Evolutionary conservation across 2,888 invertebrate species (phyloP).

Genomic region (Uloborus plumipes): DNA sequence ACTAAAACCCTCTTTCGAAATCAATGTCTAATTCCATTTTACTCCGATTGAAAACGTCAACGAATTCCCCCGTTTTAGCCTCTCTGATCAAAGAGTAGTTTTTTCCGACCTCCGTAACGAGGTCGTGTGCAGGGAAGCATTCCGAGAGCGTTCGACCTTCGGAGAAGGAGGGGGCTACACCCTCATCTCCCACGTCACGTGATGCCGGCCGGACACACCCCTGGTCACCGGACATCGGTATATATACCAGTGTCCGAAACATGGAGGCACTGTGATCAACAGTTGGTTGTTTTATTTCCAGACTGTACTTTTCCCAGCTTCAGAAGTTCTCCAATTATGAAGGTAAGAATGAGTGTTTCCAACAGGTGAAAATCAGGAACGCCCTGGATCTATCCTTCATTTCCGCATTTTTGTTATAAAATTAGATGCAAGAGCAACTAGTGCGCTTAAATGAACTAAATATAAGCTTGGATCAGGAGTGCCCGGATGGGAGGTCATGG

Average conservation of each 20-base stretch:
- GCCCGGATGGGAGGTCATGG: too few relatives aligned
- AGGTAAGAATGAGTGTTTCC: too few relatives aligned
- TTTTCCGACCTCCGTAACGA: neutral
- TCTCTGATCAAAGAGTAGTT: neutral
- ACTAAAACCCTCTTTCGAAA: neutral
- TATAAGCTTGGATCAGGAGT: too few relatives aligned
- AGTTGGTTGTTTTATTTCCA: too few relatives aligned
- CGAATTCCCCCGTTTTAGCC: neutral
- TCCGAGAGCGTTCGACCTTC: slow-evolving; percentile 32
- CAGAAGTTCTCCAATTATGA: too few relatives aligned
- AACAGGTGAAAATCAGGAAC: too few relatives aligned
- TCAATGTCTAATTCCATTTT: neutral
- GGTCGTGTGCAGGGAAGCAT: too few relatives aligned
- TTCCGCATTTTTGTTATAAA: too few relatives aligned
- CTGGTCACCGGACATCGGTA: slow-evolving; percentile 34
- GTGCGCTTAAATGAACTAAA: too few relatives aligned
- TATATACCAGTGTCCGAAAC: slow-evolving; percentile 26
- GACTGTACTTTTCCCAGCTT: neutral
- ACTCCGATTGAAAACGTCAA: neutral
- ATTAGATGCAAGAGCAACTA: too few relatives aligned
- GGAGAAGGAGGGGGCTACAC: slow-evolving; percentile 40
- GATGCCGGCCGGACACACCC: slow-evolving; percentile 23
- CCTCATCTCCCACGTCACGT: slow-evolving; percentile 56
- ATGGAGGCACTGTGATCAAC: neutral
- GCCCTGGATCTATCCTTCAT: too few relatives aligned